Percentiles rank a stretch among this genome's conserved stretches.
phyloP scores from a whole-genome alignment of 92 coral and sea anemone genomes.

The Parazoanthus atlanticus region DNA sequence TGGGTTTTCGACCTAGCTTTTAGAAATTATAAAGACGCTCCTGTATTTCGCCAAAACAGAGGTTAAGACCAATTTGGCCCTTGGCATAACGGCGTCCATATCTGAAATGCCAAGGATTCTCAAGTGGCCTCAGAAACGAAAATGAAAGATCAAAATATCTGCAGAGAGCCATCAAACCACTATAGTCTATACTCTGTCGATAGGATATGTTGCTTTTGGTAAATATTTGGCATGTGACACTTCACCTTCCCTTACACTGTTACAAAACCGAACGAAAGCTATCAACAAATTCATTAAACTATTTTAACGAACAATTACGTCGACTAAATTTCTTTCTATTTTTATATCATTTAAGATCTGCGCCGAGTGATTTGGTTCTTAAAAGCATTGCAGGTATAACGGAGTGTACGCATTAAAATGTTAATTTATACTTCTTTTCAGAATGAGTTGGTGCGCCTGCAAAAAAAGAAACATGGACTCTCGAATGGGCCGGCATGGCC shows the following conservation, averaged over 20 bases:
- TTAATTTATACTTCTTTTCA: too few species aligned
- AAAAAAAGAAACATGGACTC: neutral
- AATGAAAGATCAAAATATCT: neutral
- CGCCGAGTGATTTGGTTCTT: neutral
- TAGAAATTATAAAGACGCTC: too few species aligned
- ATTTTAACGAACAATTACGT: neutral
- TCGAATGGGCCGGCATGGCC: neutral
- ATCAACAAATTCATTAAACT: neutral
- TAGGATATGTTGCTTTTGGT: neutral
- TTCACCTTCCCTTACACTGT: neutral
- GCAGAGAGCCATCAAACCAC: neutral
- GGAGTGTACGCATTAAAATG: neutral
- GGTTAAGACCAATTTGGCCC: too few species aligned
- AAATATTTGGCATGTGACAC: neutral
- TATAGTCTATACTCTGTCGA: neutral
- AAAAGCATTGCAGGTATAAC: neutral
- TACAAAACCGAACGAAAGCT: neutral
- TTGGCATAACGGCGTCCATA: too few species aligned
- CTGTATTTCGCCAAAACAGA: too few species aligned
- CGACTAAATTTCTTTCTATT: neutral
- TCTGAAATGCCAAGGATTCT: too few species aligned
- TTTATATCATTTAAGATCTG: neutral
- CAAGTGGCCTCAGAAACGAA: neutral
- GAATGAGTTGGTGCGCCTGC: neutral
- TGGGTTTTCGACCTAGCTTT: too few species aligned